Base-by-base conservation (phyloP, 53 echinoderm and acorn worm genomes). In the Arbacia lixula region DNA sequence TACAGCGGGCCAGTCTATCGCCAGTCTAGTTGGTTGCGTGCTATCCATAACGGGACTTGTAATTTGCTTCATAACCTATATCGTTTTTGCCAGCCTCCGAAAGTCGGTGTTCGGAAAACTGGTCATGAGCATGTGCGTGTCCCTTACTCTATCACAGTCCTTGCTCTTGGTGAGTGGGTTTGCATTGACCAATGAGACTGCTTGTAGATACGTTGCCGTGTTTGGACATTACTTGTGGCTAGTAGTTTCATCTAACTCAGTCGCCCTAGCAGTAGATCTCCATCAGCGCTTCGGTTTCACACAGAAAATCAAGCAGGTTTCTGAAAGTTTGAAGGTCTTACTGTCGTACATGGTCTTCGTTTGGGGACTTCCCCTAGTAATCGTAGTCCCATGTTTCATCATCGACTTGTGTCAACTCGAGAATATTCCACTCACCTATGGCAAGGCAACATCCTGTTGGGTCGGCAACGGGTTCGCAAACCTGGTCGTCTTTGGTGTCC, bases 181-280 rank as follows among this genome's bases (percentile, higher is more conserved):
- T 42, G 82, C 71, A 4, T 83, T 78, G 27, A 49, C 57, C 12
- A 77, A 84, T 53, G 60, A 60, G 2, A 51, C 36, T 35, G 51
- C 84, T 17, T 92, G 92, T 43, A 84, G 85, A 31, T 58, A 51
- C 3, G 51, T 87, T 46, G 92, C 92, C 3, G 89, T 83, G 28
- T 26, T 92, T 10, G 86, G 83, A 0, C 92, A 92, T 32, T 92
- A 86, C 68, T 84, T 92, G 36, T 92, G 92, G 92, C 64, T 92
- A 3, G 61, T 80, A 0, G 68, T 87, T 16, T 86, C 89, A 20
- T 27, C 84, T 32, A 86, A 89, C 77, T 89, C 87, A 9, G 55
- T 68, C 24, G 86, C 89, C 43, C 67, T 92, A 30, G 89, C 92
- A 0, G 65, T 84, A 21, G 87, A 84, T 35, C 88, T 92, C 52